Evolutionary conservation across 2,113 vertebrate genomes (phyloP), one percentile per base, ranked within the genome.

Genomic region (Fulmarus glacialis): DNA sequence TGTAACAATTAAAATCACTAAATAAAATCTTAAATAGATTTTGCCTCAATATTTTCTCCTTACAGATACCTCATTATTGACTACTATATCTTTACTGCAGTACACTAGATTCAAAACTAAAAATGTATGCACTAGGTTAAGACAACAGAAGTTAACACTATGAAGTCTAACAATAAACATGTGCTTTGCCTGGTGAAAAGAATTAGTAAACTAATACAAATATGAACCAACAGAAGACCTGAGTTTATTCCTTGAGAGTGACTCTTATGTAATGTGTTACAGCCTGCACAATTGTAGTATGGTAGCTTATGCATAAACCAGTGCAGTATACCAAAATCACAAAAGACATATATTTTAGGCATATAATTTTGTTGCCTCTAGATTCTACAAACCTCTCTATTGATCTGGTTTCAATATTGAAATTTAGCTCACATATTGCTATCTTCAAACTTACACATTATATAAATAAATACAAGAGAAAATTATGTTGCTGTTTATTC

Each of bases 261-360:
- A 67, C 3, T 73, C 36, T 40, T 40, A n/a, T 0, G 1, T 47
- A 19, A 13, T 7, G 11, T 43, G 10, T 29, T 60, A 17, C 2
- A 53, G 8, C 18, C 22, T 38, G 9, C 13, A 60, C 20, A 83
- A 29, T 18, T 63, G 27, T 59, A 71, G 11, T 32, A 19, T 30
- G 9, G 19, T 16, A 47, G 9, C 5, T 63, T 47, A 64, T 34
- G 29, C 3, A 62, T 20, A 56, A n/a, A 55, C 5, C 24, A 50
- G 6, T 29, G 15, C 1, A 11, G 15, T 22, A 38, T 2, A 47
- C 2, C 8, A 56, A 72, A 72, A 68, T 36, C 7, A 38, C 1
- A 1, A 23, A 52, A 38, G 3, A 10, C 11, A 64, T 42, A 67
- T 6, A 27, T 77, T 48, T 63, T 29, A 59, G 12, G 15, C 13